Evolutionary conservation across 2,113 vertebrate species (phyloP).

Genomic region (Tachycineta bicolor): DNA sequence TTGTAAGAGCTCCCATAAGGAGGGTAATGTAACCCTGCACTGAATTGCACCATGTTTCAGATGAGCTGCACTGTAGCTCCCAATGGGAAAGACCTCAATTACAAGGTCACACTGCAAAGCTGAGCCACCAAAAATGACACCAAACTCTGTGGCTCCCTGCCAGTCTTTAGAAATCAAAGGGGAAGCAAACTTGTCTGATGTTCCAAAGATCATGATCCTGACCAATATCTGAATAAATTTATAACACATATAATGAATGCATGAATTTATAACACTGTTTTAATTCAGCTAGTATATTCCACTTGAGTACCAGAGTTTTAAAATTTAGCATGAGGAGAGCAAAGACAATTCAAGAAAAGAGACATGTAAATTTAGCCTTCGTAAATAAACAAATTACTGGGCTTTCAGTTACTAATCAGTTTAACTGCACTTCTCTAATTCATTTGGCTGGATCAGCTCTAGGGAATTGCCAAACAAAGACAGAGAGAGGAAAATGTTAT

Average conservation of each 20-base stretch:
- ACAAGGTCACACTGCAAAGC: background rate
- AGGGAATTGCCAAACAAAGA: slow-evolving; percentile 28
- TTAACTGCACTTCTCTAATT: slow-evolving; percentile 19
- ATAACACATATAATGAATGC: background rate
- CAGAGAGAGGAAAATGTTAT: slow-evolving; percentile 22
- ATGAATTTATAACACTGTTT: background rate
- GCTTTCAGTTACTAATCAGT: background rate
- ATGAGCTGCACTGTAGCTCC: background rate
- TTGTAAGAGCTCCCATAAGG: background rate
- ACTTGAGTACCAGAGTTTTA: background rate
- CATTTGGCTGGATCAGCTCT: slow-evolving; percentile 14
- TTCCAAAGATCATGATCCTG: background rate
- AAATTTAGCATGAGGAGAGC: background rate
- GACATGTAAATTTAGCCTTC: background rate
- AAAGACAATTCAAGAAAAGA: background rate
- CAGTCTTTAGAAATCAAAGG: background rate
- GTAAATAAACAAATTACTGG: slow-evolving; percentile 11
- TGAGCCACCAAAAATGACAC: background rate
- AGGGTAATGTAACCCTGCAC: background rate
- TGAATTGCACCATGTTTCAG: background rate
- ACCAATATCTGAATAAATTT: background rate
- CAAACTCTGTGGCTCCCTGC: background rate
- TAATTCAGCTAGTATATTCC: background rate
- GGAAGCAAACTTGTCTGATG: background rate
- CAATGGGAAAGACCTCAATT: background rate